These are phyloP conservation scores for Ganaspis sp. DNA, from an alignment of 1,140 invertebrate species.

Conservation along the genomic window DNA sequence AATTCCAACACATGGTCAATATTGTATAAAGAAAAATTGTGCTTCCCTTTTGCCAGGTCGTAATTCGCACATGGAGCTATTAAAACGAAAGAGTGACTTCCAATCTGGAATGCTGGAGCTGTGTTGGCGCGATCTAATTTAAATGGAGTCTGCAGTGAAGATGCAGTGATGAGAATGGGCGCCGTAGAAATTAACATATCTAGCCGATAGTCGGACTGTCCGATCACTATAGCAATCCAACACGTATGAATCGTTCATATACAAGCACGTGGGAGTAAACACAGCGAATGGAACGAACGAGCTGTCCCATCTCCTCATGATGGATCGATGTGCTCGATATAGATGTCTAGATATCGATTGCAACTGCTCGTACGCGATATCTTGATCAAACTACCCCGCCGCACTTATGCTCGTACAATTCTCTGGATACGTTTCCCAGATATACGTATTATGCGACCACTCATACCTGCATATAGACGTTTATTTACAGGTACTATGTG, in stretches of 20 bases:
- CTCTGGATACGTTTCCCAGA: conserved; percentile 33
- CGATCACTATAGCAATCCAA: conserved; percentile 49
- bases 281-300: conserved; percentile 36
- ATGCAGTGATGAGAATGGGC: conserved; percentile 62
- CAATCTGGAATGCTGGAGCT: not conserved
- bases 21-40: not conserved
- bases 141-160: conserved; percentile 65
- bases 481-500: conserved; percentile 44
- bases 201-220: conserved; percentile 65
- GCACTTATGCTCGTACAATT: conserved; percentile 47
- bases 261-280: conserved; percentile 36
- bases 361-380: conserved; percentile 46
- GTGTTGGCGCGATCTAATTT: conserved; percentile 66
- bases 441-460: conserved; percentile 53
- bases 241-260: conserved; percentile 51
- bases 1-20: not conserved
- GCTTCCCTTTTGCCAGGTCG: conserved; percentile 8
- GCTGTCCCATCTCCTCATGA: conserved; percentile 39
- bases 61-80: conserved; percentile 56
- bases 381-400: conserved; percentile 49
- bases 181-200: conserved; percentile 72
- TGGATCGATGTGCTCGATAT: conserved; percentile 48
- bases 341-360: conserved; percentile 56
- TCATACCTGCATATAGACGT: conserved; percentile 45
- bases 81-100: conserved; percentile 45